Evolutionary conservation across 2,888 invertebrate genomes (phyloP).

Genomic region (Rhorus exstirpatorius): DNA sequence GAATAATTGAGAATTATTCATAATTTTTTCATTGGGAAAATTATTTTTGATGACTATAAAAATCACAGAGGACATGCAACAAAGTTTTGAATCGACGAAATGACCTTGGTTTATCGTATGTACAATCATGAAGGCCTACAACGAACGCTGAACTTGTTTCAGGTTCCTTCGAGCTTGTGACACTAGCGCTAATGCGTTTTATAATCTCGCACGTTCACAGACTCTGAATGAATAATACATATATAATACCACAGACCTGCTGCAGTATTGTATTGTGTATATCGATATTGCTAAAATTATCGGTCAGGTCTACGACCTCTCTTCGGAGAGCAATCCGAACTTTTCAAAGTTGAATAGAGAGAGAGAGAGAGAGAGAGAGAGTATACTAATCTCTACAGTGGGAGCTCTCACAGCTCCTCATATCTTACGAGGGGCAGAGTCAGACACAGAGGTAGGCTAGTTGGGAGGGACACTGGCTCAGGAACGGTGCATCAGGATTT

Average conservation of each 20-base stretch:
- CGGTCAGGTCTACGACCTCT: slow-evolving; percentile 47
- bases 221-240: no score
- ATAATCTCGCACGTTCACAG: no score
- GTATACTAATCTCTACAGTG: slow-evolving; percentile 13
- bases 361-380: no score
- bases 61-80: background rate
- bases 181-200: background rate
- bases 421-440: no score
- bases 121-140: slow-evolving; percentile 32
- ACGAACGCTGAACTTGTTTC: background rate
- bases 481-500: no score
- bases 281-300: slow-evolving; percentile 45
- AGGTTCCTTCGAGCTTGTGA: background rate
- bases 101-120: slow-evolving; percentile 52
- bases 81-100: background rate
- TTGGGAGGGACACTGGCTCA: no score
- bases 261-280: slow-evolving; percentile 13
- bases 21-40: no score
- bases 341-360: no score
- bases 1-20: no score
- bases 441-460: no score
- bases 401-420: no score
- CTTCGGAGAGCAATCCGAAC: background rate
- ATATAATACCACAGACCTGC: no score
- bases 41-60: background rate